These are phyloP conservation scores for Lasioglossum marginatum DNA, from an alignment of 2,888 invertebrate species.

Conservation along the genomic window DNA sequence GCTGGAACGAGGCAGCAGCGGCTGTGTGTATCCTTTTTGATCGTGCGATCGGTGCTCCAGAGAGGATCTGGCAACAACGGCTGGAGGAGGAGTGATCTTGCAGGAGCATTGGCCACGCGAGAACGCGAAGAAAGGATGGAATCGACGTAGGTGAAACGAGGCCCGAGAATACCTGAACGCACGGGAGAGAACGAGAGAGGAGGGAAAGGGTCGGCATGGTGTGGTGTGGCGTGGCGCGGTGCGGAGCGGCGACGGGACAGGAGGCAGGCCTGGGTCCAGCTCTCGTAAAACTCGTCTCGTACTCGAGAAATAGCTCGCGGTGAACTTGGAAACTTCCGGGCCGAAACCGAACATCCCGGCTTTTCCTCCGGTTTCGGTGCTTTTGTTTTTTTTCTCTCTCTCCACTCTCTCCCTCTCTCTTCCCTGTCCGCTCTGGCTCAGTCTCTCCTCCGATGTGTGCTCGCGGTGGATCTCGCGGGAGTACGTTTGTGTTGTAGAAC, in stretches of 20 bases:
- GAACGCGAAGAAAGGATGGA: slow-evolving; percentile 61
- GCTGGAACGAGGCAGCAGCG: slow-evolving; percentile 41
- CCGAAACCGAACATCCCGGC: slow-evolving; percentile 29
- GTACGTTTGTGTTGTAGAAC: slow-evolving; percentile 28
- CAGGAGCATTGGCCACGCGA: slow-evolving; percentile 73
- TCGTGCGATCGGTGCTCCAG: slow-evolving; percentile 69
- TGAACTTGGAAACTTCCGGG: slow-evolving; percentile 57
- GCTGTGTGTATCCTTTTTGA: slow-evolving; percentile 67
- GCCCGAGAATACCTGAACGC: slow-evolving; percentile 25
- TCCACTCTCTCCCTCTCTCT: neutral
- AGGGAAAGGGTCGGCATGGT: slow-evolving; percentile 1
- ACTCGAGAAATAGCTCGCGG: slow-evolving; percentile 57
- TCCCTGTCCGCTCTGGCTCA: neutral
- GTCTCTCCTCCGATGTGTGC: slow-evolving; percentile 10
- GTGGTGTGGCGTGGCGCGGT: neutral
- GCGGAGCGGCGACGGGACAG: slow-evolving; percentile 34
- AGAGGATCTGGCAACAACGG: slow-evolving; percentile 79
- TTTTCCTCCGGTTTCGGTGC: slow-evolving; percentile 18
- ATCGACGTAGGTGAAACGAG: slow-evolving; percentile 43
- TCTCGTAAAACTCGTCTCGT: slow-evolving; percentile 65
- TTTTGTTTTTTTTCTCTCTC: neutral
- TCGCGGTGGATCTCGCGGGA: slow-evolving; percentile 38
- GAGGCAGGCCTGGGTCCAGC: slow-evolving; percentile 67
- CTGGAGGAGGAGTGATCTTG: slow-evolving; percentile 69
- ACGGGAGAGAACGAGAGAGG: slow-evolving; percentile 33